These are phyloP conservation scores for Loriculus beryllinus DNA, from an alignment of 2,797 vertebrate species.

Conservation along the genomic window DNA sequence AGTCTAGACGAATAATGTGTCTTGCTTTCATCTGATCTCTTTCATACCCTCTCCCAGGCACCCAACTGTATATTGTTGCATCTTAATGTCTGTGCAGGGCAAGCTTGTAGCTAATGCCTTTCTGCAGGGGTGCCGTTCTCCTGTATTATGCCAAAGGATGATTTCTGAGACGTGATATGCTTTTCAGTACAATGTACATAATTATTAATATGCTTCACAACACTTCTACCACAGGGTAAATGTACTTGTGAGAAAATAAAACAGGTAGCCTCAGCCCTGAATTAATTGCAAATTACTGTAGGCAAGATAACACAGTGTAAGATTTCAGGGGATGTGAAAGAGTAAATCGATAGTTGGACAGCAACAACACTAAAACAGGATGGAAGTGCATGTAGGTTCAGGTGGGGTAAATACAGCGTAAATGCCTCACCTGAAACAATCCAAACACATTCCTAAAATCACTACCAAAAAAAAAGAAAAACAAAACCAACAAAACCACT, in stretches of 20 bases:
- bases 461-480: background rate
- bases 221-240: background rate
- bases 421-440: background rate
- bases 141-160: background rate
- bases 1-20: background rate
- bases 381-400: background rate
- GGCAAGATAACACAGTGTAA: background rate
- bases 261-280: background rate
- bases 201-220: background rate
- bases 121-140: background rate
- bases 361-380: background rate
- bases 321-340: background rate
- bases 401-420: background rate
- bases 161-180: background rate
- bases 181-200: background rate
- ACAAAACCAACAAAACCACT: background rate
- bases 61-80: background rate
- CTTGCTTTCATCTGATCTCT: background rate
- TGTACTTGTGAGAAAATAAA: background rate
- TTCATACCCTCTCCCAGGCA: background rate
- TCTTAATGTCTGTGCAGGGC: background rate
- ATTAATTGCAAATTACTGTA: background rate
- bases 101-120: background rate
- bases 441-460: background rate
- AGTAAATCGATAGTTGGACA: background rate